These are phyloP conservation scores for Micromussa lordhowensis DNA, from an alignment of 92 coral and sea anemone genomes.

Conservation along the genomic window DNA sequence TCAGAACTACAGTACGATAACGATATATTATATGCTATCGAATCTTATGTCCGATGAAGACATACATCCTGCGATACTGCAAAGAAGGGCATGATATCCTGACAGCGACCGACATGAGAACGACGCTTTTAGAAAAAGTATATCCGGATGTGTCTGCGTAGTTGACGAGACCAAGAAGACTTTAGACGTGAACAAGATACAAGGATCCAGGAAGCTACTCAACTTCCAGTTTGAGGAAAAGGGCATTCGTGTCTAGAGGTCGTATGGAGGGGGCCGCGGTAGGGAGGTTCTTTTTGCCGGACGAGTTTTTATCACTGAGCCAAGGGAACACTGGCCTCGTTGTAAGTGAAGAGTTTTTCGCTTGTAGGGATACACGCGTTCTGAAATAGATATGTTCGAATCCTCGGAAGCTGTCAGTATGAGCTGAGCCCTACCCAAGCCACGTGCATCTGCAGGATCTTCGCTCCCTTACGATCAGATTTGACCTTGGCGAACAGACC, in stretches of 20 bases:
- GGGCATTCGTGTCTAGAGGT: slow-evolving; percentile 66
- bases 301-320: slow-evolving; percentile 12
- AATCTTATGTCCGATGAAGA: slow-evolving; percentile 76
- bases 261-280: slow-evolving; percentile 56
- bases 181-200: slow-evolving; percentile 52
- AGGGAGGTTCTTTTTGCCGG: slow-evolving; percentile 43
- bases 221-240: slow-evolving; percentile 58
- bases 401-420: slow-evolving; percentile 52
- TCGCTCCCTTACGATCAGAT: slow-evolving; percentile 49
- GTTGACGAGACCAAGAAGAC: slow-evolving; percentile 54
- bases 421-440: slow-evolving; percentile 74
- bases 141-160: slow-evolving; percentile 55
- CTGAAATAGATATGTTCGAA: slow-evolving; percentile 45
- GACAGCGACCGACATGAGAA: slow-evolving; percentile 67
- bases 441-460: slow-evolving; percentile 49
- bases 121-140: slow-evolving; percentile 65
- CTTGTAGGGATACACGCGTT: slow-evolving; percentile 29
- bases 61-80: slow-evolving; percentile 69
- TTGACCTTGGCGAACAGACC: slow-evolving; percentile 67
- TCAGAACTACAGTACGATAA: slow-evolving; percentile 78
- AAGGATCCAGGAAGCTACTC: slow-evolving; percentile 53
- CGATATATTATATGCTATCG: slow-evolving; percentile 77
- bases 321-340: slow-evolving; percentile 54
- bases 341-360: slow-evolving; percentile 26
- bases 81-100: slow-evolving; percentile 71